Base-by-base conservation (phyloP, 2,113 vertebrate species). In the Pyxicephalus adspersus region DNA sequence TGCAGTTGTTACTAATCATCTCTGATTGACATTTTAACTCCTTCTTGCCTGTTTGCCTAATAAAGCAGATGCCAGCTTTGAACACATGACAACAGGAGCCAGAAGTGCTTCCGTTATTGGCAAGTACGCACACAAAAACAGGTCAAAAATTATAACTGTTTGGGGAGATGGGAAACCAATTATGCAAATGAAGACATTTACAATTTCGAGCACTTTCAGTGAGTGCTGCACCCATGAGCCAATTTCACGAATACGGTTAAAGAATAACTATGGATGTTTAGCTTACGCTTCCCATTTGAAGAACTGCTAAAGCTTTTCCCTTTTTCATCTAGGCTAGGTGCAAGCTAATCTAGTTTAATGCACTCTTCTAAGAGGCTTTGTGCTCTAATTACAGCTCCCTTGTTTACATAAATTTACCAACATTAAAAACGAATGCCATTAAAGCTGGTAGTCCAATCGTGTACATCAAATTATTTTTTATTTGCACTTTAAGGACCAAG, bases 1-100 rank as follows among this genome's bases (percentile, higher is more conserved):
- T 83, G 54, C 71, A 84, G 83, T 78, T 15, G 25, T 80, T 84
- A 91, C 86, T 80, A 85, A 83, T 87, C 86, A 84, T 60, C 77
- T 22, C 34, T 83, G 85, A 89, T 2, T 84, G 83, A 84, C 78
- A 84, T 83, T 84, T 51, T 5, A 25, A 88, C 79, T 86, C 86
- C 28, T 68, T 34, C 28, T 16, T 55, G 64, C 20, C 28, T 20
- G 16, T 13, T 67, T 87, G 79, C 84, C 85, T 51, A 34, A 63
- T 25, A 51, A 60, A 85, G 86, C 73, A 85, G 68, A 89, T 76
- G 84, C 83, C 84, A 28, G 6, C 77, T 83, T 0, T 0, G 22
- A 89, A 88, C 23, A 23, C 85, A 31, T 60, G 73, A 84, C 85
- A 83, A 38, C 84, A 83, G 74, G 77, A 38, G 38, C 34, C 64